Percentiles rank a stretch among this genome's conserved stretches.
Evolutionary conservation across 2,797 vertebrate genomes (phyloP).

Genomic region (Cetoscarus ocellatus): DNA sequence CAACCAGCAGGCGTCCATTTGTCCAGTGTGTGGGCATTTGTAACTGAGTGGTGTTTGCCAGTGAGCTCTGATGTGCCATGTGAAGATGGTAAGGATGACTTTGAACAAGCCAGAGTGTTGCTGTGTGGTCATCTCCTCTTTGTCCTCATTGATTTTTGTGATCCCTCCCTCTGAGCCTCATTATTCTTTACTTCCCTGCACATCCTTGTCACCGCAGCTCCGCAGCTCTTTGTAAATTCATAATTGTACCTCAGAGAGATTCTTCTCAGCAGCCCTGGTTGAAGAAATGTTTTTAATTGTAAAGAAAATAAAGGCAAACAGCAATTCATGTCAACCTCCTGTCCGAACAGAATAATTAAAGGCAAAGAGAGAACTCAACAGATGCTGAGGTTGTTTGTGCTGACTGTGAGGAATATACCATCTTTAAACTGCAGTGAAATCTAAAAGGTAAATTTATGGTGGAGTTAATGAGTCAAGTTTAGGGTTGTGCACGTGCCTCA

Average conservation of each 20-base stretch:
- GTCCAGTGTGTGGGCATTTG: no score
- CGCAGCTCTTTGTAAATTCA: background rate
- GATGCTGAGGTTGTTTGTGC: background rate
- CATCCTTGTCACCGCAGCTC: background rate
- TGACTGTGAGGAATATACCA: background rate
- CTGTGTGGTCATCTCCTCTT: conserved; percentile 10
- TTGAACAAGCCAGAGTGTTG: background rate
- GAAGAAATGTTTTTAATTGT: background rate
- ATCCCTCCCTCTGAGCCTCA: conserved; percentile 25
- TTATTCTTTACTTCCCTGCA: conserved; percentile 18
- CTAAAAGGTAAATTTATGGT: background rate
- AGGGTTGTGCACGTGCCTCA: no score
- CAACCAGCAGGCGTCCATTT: background rate
- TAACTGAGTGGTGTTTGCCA: background rate
- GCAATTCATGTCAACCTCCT: background rate
- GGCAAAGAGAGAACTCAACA: background rate
- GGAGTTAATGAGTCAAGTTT: no score
- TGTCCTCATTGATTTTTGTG: conserved; percentile 23
- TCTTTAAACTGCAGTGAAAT: background rate
- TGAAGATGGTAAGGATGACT: background rate
- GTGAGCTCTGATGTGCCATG: background rate
- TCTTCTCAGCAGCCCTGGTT: background rate
- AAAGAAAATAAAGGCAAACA: background rate
- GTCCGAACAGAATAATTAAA: background rate
- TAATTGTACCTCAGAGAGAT: background rate